Evolutionary conservation across 2,113 vertebrate genomes (phyloP).

Genomic region (Spizaetus ornatus): DNA sequence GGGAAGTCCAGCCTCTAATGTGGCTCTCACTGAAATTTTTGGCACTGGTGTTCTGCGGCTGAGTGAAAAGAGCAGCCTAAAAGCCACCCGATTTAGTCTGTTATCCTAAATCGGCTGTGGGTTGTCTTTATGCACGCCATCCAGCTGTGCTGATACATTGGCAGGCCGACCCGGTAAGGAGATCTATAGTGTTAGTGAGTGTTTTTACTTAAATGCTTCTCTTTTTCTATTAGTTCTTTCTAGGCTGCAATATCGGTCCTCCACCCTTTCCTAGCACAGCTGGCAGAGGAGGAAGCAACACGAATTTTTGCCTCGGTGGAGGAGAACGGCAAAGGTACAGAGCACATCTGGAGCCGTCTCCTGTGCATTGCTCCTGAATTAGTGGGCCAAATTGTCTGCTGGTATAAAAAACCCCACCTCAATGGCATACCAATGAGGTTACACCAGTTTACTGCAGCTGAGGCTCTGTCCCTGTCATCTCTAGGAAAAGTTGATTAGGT

Average conservation of each 20-base stretch:
- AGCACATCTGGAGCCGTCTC: not conserved
- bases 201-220: constrained; percentile 41
- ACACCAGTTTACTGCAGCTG: not conserved
- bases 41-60: not conserved
- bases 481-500: constrained; percentile 60
- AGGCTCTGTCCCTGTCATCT: not conserved
- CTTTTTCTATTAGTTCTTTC: not conserved
- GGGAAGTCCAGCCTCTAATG: constrained; percentile 16
- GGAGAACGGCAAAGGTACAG: not conserved
- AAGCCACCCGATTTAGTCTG: not conserved
- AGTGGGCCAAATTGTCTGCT: not conserved
- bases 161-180: constrained; percentile 31
- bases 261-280: not conserved
- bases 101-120: not conserved
- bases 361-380: not conserved
- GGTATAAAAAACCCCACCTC: not conserved
- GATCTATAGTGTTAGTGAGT: constrained; percentile 34
- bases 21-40: constrained; percentile 1
- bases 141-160: constrained; percentile 38
- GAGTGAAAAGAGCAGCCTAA: constrained; percentile 19
- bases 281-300: not conserved
- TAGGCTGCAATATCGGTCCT: not conserved
- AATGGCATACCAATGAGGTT: not conserved
- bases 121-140: constrained; percentile 32
- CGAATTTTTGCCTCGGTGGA: not conserved